These are phyloP conservation scores for Heteromyza rotundicornis DNA, from an alignment of 2,888 invertebrate species.

Conservation along the genomic window DNA sequence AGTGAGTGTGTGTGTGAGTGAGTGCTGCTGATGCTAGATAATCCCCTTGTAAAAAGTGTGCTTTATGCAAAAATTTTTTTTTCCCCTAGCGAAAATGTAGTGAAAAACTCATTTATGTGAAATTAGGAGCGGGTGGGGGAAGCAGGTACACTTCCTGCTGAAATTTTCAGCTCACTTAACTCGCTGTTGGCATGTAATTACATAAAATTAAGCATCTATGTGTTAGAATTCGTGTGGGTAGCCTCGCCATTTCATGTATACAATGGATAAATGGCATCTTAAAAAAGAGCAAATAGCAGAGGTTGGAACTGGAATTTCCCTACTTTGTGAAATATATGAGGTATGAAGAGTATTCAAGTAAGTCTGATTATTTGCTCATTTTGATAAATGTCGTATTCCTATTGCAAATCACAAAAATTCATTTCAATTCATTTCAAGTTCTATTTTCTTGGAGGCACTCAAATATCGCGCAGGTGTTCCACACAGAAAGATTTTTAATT, in stretches of 20 bases:
- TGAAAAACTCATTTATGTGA: conserved; percentile 34
- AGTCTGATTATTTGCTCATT: no score
- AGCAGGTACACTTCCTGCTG: conserved; percentile 10
- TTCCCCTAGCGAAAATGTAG: conserved; percentile 31
- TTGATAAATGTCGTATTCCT: no score
- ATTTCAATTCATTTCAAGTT: no score
- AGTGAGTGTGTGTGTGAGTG: conserved; percentile 34
- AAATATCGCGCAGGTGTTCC: neutral
- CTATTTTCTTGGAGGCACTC: no score
- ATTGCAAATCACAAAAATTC: no score
- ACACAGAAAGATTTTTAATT: conserved; percentile 34
- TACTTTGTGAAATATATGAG: no score
- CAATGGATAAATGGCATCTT: neutral
- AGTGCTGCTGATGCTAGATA: conserved; percentile 28
- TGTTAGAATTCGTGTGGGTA: no score
- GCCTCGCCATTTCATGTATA: no score
- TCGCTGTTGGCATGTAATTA: conserved; percentile 40
- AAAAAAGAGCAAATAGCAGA: conserved; percentile 11
- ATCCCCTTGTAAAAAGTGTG: conserved; percentile 31
- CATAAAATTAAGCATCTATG: conserved; percentile 29
- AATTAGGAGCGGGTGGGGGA: conserved; percentile 23
- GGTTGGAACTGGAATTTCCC: no score
- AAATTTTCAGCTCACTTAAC: conserved; percentile 39
- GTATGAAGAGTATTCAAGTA: no score
- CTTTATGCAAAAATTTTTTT: conserved; percentile 30